Base-by-base conservation (phyloP, 2,888 invertebrate species). In the Cancer borealis region DNA sequence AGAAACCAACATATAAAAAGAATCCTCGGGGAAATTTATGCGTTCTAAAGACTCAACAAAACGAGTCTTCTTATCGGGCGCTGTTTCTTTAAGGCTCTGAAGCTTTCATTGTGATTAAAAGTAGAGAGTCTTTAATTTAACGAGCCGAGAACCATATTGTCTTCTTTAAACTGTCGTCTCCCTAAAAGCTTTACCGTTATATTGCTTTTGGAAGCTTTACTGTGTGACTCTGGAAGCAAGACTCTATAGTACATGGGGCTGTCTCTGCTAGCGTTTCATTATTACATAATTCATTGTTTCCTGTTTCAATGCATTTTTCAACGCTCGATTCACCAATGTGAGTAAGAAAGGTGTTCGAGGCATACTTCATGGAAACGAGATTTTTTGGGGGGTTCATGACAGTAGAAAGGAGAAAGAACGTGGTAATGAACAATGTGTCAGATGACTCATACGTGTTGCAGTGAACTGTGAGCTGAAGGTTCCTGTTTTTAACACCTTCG, bases 61-160 rank as follows among this genome's bases (percentile, higher is more conserved):
- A 90, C 49, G 90, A 54, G 49, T 47, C 46, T 90, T 54, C 90
- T 90, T 90, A 90, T 90, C 90, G 90, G 49, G 49, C 49, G 49
- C 30, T 90, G 90, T 90, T 90, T 90, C 90, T 54, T 90, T 26
- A 49, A 54, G 90, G 14, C 54, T 54, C 90, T 54, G 54, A 54
- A 90, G 90, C 90, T 90, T 54, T 90, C 90, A 47, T 90, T 90
- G 90, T 47, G 90, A 90, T 90, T 90, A 90, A 47, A 47, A n/a
- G 54, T 30, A 54, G 54, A 90, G 49, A 54, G 90, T 47, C 90
- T 90, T 90, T 90, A 90, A 90, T 90, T 90, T 90, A 54, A 54
- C 60, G 54, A 90, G 88, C 46, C 88, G 47, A 47, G 47, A n/a
- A 46, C 88, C 88, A 79, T 49, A 88, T 88, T 88, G n/a, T 88